phyloP scores from a whole-genome alignment of 2,113 vertebrate genomes.

The Sander vitreus region DNA sequence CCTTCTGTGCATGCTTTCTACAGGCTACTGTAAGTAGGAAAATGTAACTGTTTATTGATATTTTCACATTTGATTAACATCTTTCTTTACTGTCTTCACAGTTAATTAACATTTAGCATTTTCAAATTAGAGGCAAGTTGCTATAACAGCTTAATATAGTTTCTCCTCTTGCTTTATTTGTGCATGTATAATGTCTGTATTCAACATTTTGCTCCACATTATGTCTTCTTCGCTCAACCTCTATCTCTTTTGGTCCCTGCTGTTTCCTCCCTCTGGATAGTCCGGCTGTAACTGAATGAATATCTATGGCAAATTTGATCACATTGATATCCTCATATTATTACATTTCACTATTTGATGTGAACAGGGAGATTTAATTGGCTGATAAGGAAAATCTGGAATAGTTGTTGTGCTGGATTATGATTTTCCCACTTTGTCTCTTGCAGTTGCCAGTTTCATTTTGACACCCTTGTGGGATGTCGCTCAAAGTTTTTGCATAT shows the following conservation, averaged over 20 bases:
- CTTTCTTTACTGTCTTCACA: conserved; percentile 12
- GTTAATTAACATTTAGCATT: conserved; percentile 34
- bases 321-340: conserved; percentile 40
- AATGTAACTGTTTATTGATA: neutral
- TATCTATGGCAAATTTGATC: conserved; percentile 50
- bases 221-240: neutral
- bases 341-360: conserved; percentile 40
- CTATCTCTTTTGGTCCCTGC: neutral
- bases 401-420: conserved; percentile 9
- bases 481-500: conserved; percentile 38
- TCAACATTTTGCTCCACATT: conserved; percentile 18
- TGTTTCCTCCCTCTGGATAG: conserved; percentile 31
- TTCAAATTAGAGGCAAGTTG: neutral
- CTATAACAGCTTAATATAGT: neutral
- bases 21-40: neutral
- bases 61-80: conserved; percentile 35
- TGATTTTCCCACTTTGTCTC: conserved; percentile 11
- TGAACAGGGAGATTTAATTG: conserved; percentile 33
- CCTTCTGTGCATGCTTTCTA: neutral
- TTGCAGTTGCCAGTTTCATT: conserved; percentile 17
- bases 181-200: neutral
- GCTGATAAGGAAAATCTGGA: conserved; percentile 20
- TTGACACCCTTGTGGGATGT: conserved; percentile 22
- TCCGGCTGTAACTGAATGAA: conserved; percentile 38
- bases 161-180: conserved; percentile 20